Evolutionary conservation across 2,113 vertebrate genomes (phyloP).

Genomic region (Rhegmatorhina hoffmannsi): DNA sequence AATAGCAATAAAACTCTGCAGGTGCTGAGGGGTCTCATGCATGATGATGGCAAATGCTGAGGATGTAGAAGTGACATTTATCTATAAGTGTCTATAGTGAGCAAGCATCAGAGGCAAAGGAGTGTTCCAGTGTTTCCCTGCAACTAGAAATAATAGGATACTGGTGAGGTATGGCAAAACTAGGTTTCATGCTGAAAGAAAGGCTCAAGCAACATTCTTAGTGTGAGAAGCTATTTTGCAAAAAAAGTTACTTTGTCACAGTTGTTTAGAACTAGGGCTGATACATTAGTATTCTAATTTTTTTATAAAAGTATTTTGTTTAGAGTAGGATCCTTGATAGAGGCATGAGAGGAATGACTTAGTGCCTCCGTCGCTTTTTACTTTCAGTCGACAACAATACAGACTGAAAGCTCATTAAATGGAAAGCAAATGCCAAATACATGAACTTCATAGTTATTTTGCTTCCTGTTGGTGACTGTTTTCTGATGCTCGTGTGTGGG

Average conservation of each 20-base stretch:
- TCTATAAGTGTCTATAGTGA: rapidly evolving
- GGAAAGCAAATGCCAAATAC: background rate
- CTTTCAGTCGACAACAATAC: background rate
- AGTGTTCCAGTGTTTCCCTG: background rate
- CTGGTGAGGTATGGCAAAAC: background rate
- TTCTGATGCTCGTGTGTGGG: background rate
- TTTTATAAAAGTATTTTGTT: background rate
- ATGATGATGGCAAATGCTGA: background rate
- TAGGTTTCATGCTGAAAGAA: background rate
- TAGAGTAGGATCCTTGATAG: background rate
- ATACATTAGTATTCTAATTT: background rate
- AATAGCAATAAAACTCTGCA: background rate
- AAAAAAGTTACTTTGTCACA: background rate
- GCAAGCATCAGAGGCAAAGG: background rate
- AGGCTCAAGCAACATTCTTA: background rate
- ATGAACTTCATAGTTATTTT: background rate
- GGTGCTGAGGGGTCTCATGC: background rate
- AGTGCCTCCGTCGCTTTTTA: background rate
- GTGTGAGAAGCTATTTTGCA: background rate
- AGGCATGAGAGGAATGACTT: background rate
- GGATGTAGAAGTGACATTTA: background rate
- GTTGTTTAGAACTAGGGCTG: background rate
- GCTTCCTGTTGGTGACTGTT: background rate
- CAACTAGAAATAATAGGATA: background rate
- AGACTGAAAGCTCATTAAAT: background rate